A percentile compares a stretch with the other conserved stretches of the same genome.
phyloP scores from a whole-genome alignment of 2,888 invertebrate genomes.

The Melolontha melolontha region DNA sequence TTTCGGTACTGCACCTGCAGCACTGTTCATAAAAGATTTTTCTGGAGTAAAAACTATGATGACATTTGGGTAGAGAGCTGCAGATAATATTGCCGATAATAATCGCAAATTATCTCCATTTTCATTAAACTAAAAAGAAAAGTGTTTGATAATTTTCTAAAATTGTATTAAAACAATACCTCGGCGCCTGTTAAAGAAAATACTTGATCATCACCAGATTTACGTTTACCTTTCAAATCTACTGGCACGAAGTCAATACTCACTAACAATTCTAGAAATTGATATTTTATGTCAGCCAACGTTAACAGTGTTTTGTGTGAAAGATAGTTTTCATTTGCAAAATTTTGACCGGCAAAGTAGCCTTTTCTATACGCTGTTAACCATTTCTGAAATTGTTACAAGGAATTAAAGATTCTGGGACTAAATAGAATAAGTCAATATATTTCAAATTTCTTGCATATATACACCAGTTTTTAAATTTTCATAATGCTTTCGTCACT shows the following conservation, averaged over 20 bases:
- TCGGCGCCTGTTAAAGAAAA: slow-evolving; percentile 70
- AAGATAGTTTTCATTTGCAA: slow-evolving; percentile 86
- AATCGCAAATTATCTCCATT: slow-evolving; percentile 81
- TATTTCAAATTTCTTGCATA: not conserved
- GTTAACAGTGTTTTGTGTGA: slow-evolving; percentile 85
- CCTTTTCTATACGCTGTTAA: slow-evolving; percentile 77
- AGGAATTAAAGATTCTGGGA: slow-evolving; percentile 24
- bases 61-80: slow-evolving; percentile 93
- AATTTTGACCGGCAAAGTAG: slow-evolving; percentile 78
- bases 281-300: slow-evolving; percentile 88
- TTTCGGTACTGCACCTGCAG: slow-evolving; percentile 80
- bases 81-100: slow-evolving; percentile 87
- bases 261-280: slow-evolving; percentile 79
- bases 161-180: slow-evolving; percentile 56
- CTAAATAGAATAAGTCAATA: slow-evolving; percentile 13
- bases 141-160: slow-evolving; percentile 18
- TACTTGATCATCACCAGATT: slow-evolving; percentile 74
- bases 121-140: slow-evolving; percentile 72
- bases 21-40: slow-evolving; percentile 79
- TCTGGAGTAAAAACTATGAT: slow-evolving; percentile 86
- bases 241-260: slow-evolving; percentile 84
- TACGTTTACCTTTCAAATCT: slow-evolving; percentile 70
- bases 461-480: too few species aligned
- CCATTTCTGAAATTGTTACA: slow-evolving; percentile 75
- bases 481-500: too few species aligned